Evolutionary conservation across 2,113 vertebrate genomes (phyloP), one percentile per base, ranked within the genome.

Genomic region (Pollachius pollachius): DNA sequence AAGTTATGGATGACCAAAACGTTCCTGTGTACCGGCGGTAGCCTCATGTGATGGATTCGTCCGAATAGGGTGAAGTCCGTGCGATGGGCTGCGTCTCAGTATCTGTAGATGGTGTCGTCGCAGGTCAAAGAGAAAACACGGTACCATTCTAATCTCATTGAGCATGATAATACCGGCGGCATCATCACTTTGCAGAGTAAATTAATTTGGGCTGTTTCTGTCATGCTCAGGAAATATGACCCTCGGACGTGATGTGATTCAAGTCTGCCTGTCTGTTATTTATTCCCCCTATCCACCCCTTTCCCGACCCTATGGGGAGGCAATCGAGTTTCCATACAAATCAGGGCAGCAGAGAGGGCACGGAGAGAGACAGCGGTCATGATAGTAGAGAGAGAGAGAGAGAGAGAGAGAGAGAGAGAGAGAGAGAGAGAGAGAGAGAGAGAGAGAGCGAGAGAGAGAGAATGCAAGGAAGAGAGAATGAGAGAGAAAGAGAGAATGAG

Each of bases 321-420:
- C 71, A 79, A 79, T 81, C 30, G 76, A 68, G 80, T 85, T 84
- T 79, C 78, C 73, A 85, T 75, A 75, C 57, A 78, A 79, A 79
- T 74, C 62, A 77, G 54, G 27, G 54, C 27, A 74, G 41, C 71
- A 1, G 19, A 34, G 17, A 60, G 62, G 30, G 57, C 56, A 64
- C 30, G n/a, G 23, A 23, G 23, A 23, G 23, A 23, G 23, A 23
- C 23, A 23, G 23, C 23, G 23, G 23, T 23, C 23, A 23, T 23
- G 2, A 23, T 23, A 23, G 23, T 23, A 4, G 30, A 34, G 30
- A 3, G 30, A 30, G 30, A 30, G 30, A 30, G 30, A 30, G 30
- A 30, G 30, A 30, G 30, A 30, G 30, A 30, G 30, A 30, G 30
- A 30, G 27, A 27, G 27, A 27, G 27, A 27, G 27, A 27, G 27